These are phyloP conservation scores for Psilopsiagon aymara DNA, from an alignment of 2,113 vertebrate genomes.

Conservation along the genomic window DNA sequence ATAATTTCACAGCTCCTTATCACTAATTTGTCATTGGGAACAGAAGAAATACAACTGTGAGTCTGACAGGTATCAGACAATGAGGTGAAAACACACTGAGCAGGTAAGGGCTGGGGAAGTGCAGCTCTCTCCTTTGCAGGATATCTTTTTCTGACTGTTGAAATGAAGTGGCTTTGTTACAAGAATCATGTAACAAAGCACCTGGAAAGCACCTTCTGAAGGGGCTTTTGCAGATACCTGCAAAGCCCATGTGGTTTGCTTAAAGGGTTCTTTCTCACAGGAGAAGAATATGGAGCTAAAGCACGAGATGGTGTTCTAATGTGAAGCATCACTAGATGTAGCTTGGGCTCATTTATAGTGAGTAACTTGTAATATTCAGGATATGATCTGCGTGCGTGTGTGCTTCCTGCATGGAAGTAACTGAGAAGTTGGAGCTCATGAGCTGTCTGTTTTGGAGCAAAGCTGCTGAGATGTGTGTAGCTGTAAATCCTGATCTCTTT, in stretches of 20 bases:
- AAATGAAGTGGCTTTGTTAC: neutral
- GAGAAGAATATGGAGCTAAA: neutral
- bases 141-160: neutral
- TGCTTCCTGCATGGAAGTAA: neutral
- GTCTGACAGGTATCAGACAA: neutral
- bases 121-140: neutral
- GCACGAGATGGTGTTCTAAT: neutral
- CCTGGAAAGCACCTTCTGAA: neutral
- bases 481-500: neutral
- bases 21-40: neutral
- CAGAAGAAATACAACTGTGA: neutral
- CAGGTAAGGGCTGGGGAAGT: neutral
- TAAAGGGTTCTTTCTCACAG: neutral
- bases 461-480: neutral
- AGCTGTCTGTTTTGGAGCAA: neutral
- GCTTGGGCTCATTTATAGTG: neutral
- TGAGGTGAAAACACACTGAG: neutral
- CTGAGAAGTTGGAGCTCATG: neutral
- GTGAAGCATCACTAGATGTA: neutral
- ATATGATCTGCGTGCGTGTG: neutral
- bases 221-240: neutral
- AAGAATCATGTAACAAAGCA: neutral
- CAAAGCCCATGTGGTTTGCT: neutral
- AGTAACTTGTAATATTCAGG: neutral
- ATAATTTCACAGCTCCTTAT: conserved; percentile 25